Evolutionary conservation across 2,888 invertebrate genomes (phyloP), one percentile per base, ranked within the genome.

Genomic region (Perdita meconis): DNA sequence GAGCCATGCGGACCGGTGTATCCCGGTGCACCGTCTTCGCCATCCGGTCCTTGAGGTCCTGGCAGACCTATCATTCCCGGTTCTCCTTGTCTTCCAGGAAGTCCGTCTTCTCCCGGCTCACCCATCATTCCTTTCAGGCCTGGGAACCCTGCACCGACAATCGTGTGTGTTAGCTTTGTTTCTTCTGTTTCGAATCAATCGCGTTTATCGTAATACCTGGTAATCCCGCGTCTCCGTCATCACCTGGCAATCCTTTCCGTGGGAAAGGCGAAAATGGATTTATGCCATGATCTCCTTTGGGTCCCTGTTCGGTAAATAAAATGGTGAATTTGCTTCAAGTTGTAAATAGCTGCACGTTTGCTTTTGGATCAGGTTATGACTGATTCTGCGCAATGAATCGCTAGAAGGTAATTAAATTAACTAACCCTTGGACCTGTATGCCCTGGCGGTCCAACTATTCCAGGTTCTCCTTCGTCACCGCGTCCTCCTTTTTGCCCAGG

Each of bases 71-170:
- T 90, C 22, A 93, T 92, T 61, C 96, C 96, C 87, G 94, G 94
- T 47, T 93, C 92, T 55, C 97, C 97, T 89, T 94, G 93, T 67
- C 94, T 92, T 30, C 97, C 97, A 40, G 94, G 90, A 68, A 93
- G 91, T 51, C 97, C 97, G 51, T 92, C 92, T 78, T 95, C 94
- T 34, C 97, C 97, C 44, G 90, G 92, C 84, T 94, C 94, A 42
- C 95, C 94, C 88, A 93, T 93, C 81, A 93, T 89, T 71, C 95
- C 97, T 34, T 94, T 93, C 61, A 94, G 86, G 42, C 96, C 95
- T 70, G 93, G 92, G 19, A 80, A 71, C 44, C 92, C 92, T 78
- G 71, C 30, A 42, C 80, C 71, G 59, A 44, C 34, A 90, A 90
- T 24, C 67, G 16, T 59, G 10, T 47, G 6, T 30, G 13, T 30